A percentile compares a stretch with the other conserved stretches of the same genome.
These are phyloP conservation scores for Hydriomena furcata DNA, from an alignment of 2,888 invertebrate genomes.

Conservation along the genomic window DNA sequence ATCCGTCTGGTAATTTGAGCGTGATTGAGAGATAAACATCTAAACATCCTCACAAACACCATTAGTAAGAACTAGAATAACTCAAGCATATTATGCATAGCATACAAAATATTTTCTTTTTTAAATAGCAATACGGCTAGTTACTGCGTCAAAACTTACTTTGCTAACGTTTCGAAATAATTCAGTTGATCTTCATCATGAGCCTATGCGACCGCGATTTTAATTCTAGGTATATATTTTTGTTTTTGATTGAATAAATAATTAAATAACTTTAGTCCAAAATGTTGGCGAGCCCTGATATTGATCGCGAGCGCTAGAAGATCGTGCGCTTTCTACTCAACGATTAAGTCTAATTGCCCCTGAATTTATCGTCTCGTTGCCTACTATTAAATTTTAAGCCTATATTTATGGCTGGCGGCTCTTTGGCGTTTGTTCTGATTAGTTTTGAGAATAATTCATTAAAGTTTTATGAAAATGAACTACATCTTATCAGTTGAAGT, in stretches of 20 bases:
- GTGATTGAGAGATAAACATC: no score
- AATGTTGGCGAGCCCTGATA: constrained; percentile 55
- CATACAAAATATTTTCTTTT: background rate
- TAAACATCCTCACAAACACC: no score
- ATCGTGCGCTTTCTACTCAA: constrained; percentile 69
- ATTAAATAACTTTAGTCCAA: constrained; percentile 2
- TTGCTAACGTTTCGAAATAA: no score
- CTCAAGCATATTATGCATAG: no score
- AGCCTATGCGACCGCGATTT: no score
- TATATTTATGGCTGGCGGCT: constrained; percentile 36
- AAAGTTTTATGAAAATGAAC: background rate
- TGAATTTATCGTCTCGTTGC: constrained; percentile 70
- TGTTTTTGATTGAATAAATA: background rate
- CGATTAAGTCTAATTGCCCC: constrained; percentile 77
- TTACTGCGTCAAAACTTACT: no score
- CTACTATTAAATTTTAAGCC: constrained; percentile 52
- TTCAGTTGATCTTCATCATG: no score
- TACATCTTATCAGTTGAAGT: no score
- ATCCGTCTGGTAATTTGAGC: no score
- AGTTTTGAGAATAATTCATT: constrained; percentile 7
- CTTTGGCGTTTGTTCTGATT: constrained; percentile 17
- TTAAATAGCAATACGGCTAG: no score
- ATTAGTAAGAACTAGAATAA: no score
- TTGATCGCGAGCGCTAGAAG: constrained; percentile 66
- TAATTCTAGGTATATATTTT: no score